A percentile compares a stretch with the other conserved stretches of the same genome.
These are phyloP conservation scores for Ceriagrion tenellum DNA, from an alignment of 2,888 invertebrate species.

Conservation along the genomic window DNA sequence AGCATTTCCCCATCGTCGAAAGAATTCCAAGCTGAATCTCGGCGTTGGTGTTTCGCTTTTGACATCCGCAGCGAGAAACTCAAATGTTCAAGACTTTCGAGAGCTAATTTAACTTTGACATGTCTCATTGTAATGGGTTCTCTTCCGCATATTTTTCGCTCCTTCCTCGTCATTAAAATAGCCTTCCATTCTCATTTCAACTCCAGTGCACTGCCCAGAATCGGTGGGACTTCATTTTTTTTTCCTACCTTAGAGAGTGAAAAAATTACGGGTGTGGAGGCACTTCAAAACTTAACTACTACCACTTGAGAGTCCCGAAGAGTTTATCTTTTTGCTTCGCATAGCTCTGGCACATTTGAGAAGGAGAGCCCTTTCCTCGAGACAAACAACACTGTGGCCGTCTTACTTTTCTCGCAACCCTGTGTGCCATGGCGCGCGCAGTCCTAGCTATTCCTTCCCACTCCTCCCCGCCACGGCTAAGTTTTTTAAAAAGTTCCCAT, in stretches of 20 bases:
- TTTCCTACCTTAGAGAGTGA: not conserved
- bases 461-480: not conserved
- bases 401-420: not conserved
- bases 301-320: not conserved
- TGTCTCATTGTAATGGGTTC: not conserved
- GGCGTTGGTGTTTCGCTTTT: not conserved
- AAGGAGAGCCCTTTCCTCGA: not conserved
- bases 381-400: not conserved
- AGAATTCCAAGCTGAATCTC: not conserved
- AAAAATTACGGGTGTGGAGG: not conserved
- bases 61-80: not conserved
- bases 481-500: constrained; percentile 10
- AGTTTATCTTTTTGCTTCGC: not conserved
- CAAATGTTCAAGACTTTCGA: not conserved
- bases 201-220: not conserved
- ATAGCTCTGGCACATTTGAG: not conserved
- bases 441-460: not conserved
- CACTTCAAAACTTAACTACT: not conserved
- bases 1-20: no score
- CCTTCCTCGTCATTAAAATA: not conserved
- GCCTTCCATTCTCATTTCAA: not conserved
- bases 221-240: not conserved
- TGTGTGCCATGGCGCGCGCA: not conserved
- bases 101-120: not conserved
- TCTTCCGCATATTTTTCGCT: not conserved